These are phyloP conservation scores for Fistularia commersonii DNA, from an alignment of 2,797 vertebrate genomes.

Conservation along the genomic window DNA sequence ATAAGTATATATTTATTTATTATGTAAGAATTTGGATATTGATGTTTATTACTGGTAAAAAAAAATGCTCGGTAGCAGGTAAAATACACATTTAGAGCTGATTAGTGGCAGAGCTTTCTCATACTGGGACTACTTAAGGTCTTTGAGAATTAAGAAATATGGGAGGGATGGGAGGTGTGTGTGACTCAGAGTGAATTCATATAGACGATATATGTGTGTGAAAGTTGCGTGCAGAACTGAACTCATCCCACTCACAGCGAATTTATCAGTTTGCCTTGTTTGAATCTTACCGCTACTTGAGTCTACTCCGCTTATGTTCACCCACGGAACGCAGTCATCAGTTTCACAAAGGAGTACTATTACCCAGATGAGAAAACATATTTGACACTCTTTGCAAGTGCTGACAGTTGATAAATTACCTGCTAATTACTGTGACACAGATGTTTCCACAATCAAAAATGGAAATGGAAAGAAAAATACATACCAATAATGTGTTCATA, in stretches of 20 bases:
- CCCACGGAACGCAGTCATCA: constrained; percentile 36
- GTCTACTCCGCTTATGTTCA: constrained; percentile 13
- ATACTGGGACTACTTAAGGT: no score
- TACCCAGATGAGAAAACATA: constrained; percentile 14
- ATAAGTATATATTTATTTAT: background rate
- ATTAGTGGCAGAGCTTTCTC: no score
- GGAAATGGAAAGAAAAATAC: no score
- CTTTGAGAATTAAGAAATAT: no score
- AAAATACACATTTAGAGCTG: no score
- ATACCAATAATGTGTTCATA: no score
- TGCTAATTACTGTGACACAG: constrained; percentile 8
- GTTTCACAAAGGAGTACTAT: constrained; percentile 31
- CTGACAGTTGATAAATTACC: constrained; percentile 33
- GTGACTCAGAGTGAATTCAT: no score
- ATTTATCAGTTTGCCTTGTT: constrained; percentile 30
- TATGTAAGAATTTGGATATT: no score
- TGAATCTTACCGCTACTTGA: constrained; percentile 36
- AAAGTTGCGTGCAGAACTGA: constrained; percentile 22
- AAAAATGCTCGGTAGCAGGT: no score
- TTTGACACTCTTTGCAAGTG: constrained; percentile 16
- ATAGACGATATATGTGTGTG: constrained; percentile 1
- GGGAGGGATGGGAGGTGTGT: no score
- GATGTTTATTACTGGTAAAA: no score
- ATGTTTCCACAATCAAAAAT: no score
- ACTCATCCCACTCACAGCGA: constrained; percentile 38